Conservation (phyloP, 2,797 vertebrate species). For the Alcedo quadribrachys region DNA sequence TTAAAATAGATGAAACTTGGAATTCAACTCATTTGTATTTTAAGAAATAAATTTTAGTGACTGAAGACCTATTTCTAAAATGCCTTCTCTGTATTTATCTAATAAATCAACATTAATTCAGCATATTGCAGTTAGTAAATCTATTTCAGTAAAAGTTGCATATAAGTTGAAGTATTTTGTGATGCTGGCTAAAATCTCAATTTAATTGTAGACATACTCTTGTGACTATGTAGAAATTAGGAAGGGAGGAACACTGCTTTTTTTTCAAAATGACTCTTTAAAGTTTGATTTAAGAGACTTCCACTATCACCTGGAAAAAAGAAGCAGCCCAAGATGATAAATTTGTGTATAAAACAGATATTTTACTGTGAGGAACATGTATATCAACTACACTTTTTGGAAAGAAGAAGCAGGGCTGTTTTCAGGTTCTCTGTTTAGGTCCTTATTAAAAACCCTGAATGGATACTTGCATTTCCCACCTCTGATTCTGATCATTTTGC, state of each 20-base stretch:
- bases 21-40: not conserved
- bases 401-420: not conserved
- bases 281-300: not conserved
- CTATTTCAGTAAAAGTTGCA: not conserved
- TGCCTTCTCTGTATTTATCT: not conserved
- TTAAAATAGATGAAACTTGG: not conserved
- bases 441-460: not conserved
- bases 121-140: not conserved
- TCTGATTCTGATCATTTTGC: accelerated
- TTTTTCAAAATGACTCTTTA: not conserved
- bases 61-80: not conserved
- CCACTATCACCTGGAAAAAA: not conserved
- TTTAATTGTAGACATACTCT: not conserved
- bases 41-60: not conserved
- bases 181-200: not conserved
- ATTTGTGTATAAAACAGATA: not conserved
- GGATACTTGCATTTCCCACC: not conserved
- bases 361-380: not conserved
- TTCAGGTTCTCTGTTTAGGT: not conserved
- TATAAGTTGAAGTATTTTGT: not conserved
- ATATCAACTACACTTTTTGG: not conserved
- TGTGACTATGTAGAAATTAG: not conserved
- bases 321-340: not conserved
- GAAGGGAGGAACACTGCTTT: not conserved
- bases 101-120: not conserved